These are phyloP conservation scores for Lepidotrigona ventralis DNA, from an alignment of 1,140 invertebrate genomes.

Conservation along the genomic window DNA sequence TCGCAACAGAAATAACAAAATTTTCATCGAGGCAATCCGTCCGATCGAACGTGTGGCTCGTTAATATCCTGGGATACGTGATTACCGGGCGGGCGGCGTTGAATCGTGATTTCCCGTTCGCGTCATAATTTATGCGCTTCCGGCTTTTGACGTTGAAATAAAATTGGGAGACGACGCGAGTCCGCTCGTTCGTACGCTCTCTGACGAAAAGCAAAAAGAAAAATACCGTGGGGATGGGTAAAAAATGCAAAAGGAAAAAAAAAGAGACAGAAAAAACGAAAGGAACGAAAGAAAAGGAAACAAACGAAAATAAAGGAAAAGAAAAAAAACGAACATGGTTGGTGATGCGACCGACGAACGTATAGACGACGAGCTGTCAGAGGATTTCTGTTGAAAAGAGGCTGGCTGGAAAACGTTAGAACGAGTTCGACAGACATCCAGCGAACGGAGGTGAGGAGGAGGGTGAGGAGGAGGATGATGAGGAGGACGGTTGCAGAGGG, in stretches of 20 bases:
- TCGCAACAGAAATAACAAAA: conserved; percentile 43
- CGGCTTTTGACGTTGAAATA: conserved; percentile 50
- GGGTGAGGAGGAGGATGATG: too few species aligned
- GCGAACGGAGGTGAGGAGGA: neutral
- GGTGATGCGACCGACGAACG: conserved; percentile 1
- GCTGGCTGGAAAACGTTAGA: neutral
- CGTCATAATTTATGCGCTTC: conserved; percentile 62
- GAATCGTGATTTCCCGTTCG: conserved; percentile 52
- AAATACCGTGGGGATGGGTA: neutral
- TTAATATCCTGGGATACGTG: conserved; percentile 46
- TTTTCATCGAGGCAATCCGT: conserved; percentile 42
- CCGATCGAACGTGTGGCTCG: conserved; percentile 29
- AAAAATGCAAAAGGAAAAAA: neutral
- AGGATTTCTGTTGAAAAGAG: conserved; percentile 26
- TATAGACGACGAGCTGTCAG: conserved; percentile 1
- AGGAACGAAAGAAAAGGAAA: neutral
- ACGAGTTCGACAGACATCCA: conserved; percentile 28
- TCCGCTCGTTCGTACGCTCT: neutral
- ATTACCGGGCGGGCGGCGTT: conserved; percentile 33
- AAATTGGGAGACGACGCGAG: conserved; percentile 21
- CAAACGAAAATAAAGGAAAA: conserved; percentile 32
- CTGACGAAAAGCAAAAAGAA: neutral
- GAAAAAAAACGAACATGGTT: conserved; percentile 30
- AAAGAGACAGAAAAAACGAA: neutral
- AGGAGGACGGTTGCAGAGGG: neutral